Percentiles rank a stretch among this genome's conserved stretches.
Evolutionary conservation across 2,113 vertebrate species (phyloP).

Genomic region (Myxocyprinus asiaticus): DNA sequence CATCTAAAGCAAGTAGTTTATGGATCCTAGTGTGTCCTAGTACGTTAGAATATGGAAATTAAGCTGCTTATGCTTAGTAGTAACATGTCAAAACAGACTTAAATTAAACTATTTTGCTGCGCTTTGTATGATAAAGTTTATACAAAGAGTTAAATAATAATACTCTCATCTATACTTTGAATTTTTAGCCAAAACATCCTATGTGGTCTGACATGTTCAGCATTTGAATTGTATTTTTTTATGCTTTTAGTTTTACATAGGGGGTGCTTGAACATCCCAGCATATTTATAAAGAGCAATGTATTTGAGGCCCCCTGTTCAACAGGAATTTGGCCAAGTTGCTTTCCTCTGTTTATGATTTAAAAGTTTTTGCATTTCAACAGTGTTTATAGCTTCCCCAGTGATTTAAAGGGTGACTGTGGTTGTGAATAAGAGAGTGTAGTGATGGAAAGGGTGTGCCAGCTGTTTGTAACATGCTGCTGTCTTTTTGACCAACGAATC

Average conservation of each 20-base stretch:
- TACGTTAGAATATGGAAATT: slow-evolving; percentile 15
- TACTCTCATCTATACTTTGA: not conserved
- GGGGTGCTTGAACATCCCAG: slow-evolving; percentile 7
- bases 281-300: slow-evolving; percentile 20
- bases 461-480: slow-evolving; percentile 9
- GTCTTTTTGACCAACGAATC: slow-evolving; percentile 9
- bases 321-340: not conserved
- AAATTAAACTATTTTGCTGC: not conserved
- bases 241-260: slow-evolving; percentile 19
- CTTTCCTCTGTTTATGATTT: not conserved
- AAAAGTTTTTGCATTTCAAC: slow-evolving; percentile 7
- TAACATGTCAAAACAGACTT: not conserved
- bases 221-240: slow-evolving; percentile 14
- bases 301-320: not conserved
- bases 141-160: not conserved
- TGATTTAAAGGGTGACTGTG: slow-evolving; percentile 22
- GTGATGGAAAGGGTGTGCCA: slow-evolving; percentile 39
- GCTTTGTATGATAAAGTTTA: not conserved
- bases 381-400: slow-evolving; percentile 30
- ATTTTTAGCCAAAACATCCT: not conserved
- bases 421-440: slow-evolving; percentile 15
- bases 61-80: slow-evolving; percentile 29
- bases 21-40: not conserved
- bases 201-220: not conserved
- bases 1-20: slow-evolving; percentile 37